These are phyloP conservation scores for Eristalis arbustorum DNA, from an alignment of 2,888 invertebrate genomes.

Conservation along the genomic window DNA sequence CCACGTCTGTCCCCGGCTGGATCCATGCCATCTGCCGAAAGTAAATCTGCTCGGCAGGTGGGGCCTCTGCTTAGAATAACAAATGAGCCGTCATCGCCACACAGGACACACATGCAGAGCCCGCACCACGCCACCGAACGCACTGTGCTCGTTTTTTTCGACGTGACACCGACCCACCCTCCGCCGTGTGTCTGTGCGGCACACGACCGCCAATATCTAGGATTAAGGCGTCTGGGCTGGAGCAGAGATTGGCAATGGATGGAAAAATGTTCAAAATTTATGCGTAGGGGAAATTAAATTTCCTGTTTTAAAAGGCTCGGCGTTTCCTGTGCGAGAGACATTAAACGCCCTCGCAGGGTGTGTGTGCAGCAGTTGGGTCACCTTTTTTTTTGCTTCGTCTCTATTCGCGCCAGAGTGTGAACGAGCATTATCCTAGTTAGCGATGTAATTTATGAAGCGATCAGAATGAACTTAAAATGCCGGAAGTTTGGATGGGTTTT, in stretches of 20 bases:
- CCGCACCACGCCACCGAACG: constrained; percentile 42
- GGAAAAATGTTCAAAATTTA: constrained; percentile 64
- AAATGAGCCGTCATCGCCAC: constrained; percentile 63
- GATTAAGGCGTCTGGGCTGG: constrained; percentile 2
- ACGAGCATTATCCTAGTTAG: constrained; percentile 54
- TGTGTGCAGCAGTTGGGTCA: constrained; percentile 8
- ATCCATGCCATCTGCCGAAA: not conserved
- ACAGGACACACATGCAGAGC: constrained; percentile 12
- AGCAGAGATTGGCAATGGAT: not conserved
- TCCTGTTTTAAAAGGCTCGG: constrained; percentile 71
- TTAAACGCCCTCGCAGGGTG: not conserved
- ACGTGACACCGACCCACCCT: not conserved
- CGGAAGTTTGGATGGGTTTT: constrained; percentile 15
- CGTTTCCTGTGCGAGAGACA: constrained; percentile 37
- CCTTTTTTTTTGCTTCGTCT: not conserved
- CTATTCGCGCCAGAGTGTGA: not conserved
- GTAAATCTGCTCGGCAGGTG: constrained; percentile 30
- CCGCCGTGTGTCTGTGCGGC: not conserved
- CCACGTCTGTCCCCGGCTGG: constrained; percentile 24
- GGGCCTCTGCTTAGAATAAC: constrained; percentile 61
- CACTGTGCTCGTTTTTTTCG: constrained; percentile 18
- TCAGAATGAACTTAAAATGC: constrained; percentile 18
- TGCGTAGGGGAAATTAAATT: constrained; percentile 73
- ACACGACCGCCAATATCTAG: constrained; percentile 5
- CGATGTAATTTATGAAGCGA: constrained; percentile 58